phyloP scores from a whole-genome alignment of 2,888 invertebrate genomes.

The Eupithecia subumbrata region DNA sequence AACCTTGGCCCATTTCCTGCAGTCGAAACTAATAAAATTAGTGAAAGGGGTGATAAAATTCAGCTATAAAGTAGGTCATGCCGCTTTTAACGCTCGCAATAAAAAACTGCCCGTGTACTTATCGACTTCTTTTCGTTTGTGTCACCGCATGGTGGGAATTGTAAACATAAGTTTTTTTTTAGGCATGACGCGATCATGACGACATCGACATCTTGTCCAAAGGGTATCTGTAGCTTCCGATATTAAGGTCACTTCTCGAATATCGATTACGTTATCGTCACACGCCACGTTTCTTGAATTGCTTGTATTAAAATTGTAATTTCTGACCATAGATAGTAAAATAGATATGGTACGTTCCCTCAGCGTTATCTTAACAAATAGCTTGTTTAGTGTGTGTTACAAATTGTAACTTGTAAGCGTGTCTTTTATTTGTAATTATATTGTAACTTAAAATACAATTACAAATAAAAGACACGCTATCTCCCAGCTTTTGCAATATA shows the following conservation, averaged over 20 bases:
- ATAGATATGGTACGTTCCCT: too few relatives aligned
- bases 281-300: background rate
- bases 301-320: background rate
- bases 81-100: slow-evolving; percentile 41
- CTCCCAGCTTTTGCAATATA: too few relatives aligned
- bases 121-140: slow-evolving; percentile 36
- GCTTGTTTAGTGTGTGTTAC: too few relatives aligned
- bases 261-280: slow-evolving; percentile 48
- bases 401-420: too few relatives aligned
- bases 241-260: slow-evolving; percentile 49
- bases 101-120: slow-evolving; percentile 33
- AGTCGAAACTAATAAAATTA: slow-evolving; percentile 51
- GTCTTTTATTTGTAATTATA: too few relatives aligned
- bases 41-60: slow-evolving; percentile 51
- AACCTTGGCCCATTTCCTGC: slow-evolving; percentile 55
- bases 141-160: slow-evolving; percentile 38
- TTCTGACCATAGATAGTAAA: background rate
- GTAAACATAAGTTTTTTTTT: slow-evolving; percentile 53
- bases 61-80: slow-evolving; percentile 41
- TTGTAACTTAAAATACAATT: too few relatives aligned
- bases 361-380: too few relatives aligned
- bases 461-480: too few relatives aligned
- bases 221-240: slow-evolving; percentile 47
- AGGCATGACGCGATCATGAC: slow-evolving; percentile 51
- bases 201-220: slow-evolving; percentile 44